Conservation (phyloP, 2,113 vertebrate species). For the Siphamia tubifer region DNA sequence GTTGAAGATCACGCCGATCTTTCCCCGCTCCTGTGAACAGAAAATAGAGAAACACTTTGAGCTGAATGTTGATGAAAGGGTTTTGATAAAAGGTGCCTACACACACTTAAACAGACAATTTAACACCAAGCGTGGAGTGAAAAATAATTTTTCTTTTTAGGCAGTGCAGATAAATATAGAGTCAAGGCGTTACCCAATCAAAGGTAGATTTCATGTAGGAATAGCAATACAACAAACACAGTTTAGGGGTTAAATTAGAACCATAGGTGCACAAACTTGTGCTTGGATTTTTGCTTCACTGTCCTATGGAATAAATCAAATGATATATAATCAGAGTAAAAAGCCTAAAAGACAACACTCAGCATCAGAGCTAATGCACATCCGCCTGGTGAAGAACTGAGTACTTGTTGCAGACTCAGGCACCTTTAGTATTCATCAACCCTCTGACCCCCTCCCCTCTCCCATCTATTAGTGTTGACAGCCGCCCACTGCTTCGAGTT, state of each 20-base stretch:
- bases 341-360: no score
- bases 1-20: constrained; percentile 93
- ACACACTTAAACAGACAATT: no score
- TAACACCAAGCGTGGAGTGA: no score
- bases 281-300: not conserved
- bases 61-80: no score
- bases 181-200: no score
- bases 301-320: not conserved
- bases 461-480: constrained; percentile 69
- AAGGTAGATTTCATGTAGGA: no score
- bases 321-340: no score
- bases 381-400: constrained; percentile 15
- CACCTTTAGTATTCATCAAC: constrained; percentile 67
- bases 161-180: no score
- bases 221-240: not conserved
- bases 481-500: constrained; percentile 71
- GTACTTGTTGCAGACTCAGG: constrained; percentile 36
- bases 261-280: not conserved
- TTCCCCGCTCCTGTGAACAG: constrained; percentile 85
- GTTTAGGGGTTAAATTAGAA: not conserved
- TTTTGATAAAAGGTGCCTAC: no score
- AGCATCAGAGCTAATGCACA: constrained; percentile 25
- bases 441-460: constrained; percentile 33
- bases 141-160: no score
- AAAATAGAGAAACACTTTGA: not conserved